Conservation (phyloP, 2,888 invertebrate species). For the Zygogramma bicolorata region DNA sequence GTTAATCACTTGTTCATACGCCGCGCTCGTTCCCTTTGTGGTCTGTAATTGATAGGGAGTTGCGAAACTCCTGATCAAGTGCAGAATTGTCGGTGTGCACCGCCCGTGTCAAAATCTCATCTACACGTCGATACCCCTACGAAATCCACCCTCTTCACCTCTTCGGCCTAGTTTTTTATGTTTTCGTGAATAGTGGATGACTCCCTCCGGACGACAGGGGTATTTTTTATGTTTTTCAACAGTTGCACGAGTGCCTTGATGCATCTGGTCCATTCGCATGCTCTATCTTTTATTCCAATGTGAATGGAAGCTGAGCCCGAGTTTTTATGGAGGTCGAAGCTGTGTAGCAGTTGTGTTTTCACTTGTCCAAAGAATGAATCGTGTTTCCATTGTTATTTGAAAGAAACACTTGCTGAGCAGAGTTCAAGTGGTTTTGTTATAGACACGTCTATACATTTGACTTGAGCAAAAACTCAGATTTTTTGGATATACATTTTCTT, state of each 20-base stretch:
- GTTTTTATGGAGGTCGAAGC: background rate
- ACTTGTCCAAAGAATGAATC: background rate
- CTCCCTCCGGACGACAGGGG: conserved; percentile 48
- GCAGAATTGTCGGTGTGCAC: conserved; percentile 56
- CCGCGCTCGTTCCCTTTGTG: conserved; percentile 27
- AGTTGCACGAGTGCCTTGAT: conserved; percentile 57
- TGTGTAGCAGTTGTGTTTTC: background rate
- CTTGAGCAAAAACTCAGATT: background rate
- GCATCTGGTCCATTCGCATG: conserved; percentile 49
- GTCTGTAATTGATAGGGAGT: conserved; percentile 39
- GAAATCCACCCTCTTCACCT: conserved; percentile 43
- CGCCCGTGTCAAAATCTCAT: conserved; percentile 45
- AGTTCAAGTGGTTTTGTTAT: background rate
- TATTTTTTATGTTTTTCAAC: conserved; percentile 58
- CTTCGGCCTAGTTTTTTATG: conserved; percentile 51
- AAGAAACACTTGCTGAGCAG: background rate
- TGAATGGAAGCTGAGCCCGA: background rate
- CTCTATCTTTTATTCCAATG: conserved; percentile 1
- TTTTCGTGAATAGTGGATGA: conserved; percentile 56
- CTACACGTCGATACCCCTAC: conserved; percentile 46
- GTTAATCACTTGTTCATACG: conserved; percentile 47
- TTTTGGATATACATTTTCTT: background rate
- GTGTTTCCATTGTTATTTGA: background rate
- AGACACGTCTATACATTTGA: background rate
- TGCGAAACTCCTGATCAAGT: conserved; percentile 58